Conservation (phyloP, 2,888 invertebrate species). For the Dascillus cervinus region DNA sequence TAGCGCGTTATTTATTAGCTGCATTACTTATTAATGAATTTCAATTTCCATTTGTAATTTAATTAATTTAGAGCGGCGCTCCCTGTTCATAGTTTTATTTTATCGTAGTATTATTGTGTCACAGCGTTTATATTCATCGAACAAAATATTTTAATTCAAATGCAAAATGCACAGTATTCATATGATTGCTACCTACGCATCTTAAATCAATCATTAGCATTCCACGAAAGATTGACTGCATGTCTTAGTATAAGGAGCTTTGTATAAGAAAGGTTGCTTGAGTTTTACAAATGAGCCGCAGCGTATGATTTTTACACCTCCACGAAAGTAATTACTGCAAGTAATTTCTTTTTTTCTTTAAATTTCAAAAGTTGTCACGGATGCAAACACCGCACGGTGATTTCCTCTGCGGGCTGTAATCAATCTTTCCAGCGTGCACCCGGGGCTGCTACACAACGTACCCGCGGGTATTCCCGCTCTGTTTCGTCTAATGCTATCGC, state of each 20-base stretch:
- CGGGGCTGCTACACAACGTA: constrained; percentile 10
- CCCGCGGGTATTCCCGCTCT: constrained; percentile 13
- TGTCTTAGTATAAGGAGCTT: constrained; percentile 8
- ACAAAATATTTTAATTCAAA: no score
- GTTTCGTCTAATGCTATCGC: no score
- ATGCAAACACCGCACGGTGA: constrained; percentile 10
- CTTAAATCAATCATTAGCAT: constrained; percentile 19
- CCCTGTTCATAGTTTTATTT: no score
- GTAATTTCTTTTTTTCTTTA: constrained; percentile 9
- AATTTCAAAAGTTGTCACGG: constrained; percentile 9
- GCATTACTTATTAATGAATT: no score
- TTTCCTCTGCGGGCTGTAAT: constrained; percentile 15
- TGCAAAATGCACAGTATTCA: no score
- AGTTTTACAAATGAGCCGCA: background rate
- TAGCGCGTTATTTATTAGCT: no score
- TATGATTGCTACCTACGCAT: constrained; percentile 17
- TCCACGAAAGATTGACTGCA: constrained; percentile 17
- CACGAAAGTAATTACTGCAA: background rate
- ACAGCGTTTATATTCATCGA: no score
- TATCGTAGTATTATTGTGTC: no score
- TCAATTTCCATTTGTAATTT: no score
- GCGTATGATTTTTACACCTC: constrained; percentile 3
- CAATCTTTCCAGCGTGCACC: constrained; percentile 13
- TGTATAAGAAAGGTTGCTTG: background rate
- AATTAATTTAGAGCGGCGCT: no score